Percentiles rank a stretch among this genome's conserved stretches.
These are phyloP conservation scores for Halcyon senegalensis DNA, from an alignment of 2,113 vertebrate species.

Conservation along the genomic window DNA sequence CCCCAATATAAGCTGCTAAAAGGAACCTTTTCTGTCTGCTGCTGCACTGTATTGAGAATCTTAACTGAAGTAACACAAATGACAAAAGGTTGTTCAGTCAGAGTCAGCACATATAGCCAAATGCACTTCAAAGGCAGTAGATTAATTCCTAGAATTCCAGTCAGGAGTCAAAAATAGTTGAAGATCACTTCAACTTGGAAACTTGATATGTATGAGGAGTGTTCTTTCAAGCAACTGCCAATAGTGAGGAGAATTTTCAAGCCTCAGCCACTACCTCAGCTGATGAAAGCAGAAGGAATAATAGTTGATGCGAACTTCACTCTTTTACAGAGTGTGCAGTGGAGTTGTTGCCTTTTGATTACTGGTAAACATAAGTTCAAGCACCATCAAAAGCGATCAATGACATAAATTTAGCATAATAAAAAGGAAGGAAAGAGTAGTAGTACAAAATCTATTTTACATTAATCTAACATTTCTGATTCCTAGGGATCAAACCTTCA, in stretches of 20 bases:
- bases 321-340: not conserved
- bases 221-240: not conserved
- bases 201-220: not conserved
- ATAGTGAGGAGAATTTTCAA: not conserved
- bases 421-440: not conserved
- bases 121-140: not conserved
- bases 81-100: not conserved
- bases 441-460: not conserved
- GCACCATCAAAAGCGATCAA: not conserved
- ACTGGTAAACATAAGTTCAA: not conserved
- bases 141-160: conserved; percentile 4
- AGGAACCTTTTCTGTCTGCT: not conserved
- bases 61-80: not conserved
- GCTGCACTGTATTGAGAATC: not conserved
- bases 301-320: not conserved
- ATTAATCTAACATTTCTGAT: not conserved
- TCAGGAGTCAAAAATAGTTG: conserved; percentile 20
- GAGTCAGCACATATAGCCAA: not conserved
- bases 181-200: conserved; percentile 11
- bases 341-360: not conserved
- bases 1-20: not conserved
- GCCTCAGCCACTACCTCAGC: not conserved
- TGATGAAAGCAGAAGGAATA: not conserved
- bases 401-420: not conserved
- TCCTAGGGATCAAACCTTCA: not conserved